Evolutionary conservation across 2,888 invertebrate species (phyloP).

Genomic region (Malthinus flaveolus): DNA sequence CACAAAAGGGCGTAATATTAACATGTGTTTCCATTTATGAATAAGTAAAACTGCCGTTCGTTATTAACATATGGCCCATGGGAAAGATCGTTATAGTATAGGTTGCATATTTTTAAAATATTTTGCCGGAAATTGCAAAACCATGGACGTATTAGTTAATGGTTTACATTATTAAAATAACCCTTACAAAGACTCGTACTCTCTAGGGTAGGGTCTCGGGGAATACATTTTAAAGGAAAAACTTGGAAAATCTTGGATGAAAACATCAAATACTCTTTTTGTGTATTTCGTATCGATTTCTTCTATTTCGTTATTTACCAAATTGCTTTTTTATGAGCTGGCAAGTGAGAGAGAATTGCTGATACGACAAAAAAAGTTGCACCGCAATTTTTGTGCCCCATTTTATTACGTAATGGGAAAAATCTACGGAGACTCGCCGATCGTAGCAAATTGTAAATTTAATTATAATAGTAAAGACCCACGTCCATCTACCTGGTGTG

Average conservation of each 20-base stretch:
- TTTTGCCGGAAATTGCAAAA: constrained; percentile 1
- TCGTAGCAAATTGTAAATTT: neutral
- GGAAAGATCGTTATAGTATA: constrained; percentile 3
- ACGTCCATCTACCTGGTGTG: too few relatives aligned
- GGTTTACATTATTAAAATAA: neutral
- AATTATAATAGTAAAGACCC: neutral
- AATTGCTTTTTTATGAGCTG: too few relatives aligned
- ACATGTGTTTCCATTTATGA: too few relatives aligned
- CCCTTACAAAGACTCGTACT: neutral
- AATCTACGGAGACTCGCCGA: neutral
- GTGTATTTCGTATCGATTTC: neutral
- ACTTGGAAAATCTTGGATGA: neutral
- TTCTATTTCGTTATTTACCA: too few relatives aligned
- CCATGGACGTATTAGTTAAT: neutral
- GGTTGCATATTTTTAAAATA: constrained; percentile 3
- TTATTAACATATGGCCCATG: constrained; percentile 2
- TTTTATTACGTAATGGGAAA: neutral
- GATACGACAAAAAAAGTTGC: too few relatives aligned
- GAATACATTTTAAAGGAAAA: neutral
- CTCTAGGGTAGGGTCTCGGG: too few relatives aligned
- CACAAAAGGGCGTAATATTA: too few relatives aligned
- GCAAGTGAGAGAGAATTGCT: too few relatives aligned
- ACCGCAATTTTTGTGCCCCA: too few relatives aligned
- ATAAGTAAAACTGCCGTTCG: neutral
- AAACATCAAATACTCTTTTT: neutral